A percentile compares a stretch with the other conserved stretches of the same genome.
phyloP scores from a whole-genome alignment of 2,797 vertebrate species.

The Chelmon rostratus region DNA sequence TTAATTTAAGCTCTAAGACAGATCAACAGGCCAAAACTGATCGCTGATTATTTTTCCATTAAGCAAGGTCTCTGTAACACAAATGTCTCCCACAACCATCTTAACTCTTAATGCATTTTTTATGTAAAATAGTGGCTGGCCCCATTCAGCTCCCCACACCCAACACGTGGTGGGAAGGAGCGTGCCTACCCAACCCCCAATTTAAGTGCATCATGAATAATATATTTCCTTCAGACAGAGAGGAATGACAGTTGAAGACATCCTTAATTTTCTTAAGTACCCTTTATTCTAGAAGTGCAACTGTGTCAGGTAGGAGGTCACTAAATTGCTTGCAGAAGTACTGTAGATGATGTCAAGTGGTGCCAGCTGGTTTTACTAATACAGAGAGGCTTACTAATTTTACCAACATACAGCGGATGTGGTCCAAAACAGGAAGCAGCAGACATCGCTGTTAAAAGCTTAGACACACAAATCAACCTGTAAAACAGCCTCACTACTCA shows the following conservation, averaged over 20 bases:
- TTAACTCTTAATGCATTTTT: conserved; percentile 67
- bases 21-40: neutral
- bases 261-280: conserved; percentile 38
- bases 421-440: conserved; percentile 74
- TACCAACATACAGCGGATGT: conserved; percentile 70
- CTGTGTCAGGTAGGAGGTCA: conserved; percentile 1
- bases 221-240: conserved; percentile 56
- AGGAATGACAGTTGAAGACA: conserved; percentile 31
- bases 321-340: conserved; percentile 5
- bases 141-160: conserved; percentile 44
- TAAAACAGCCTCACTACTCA: conserved; percentile 8
- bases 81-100: conserved; percentile 31
- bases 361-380: conserved; percentile 9
- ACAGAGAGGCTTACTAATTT: neutral
- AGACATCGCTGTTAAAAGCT: conserved; percentile 26
- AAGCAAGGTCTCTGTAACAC: conserved; percentile 17
- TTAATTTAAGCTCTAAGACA: neutral
- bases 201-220: conserved; percentile 76
- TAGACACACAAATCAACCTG: conserved; percentile 27
- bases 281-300: conserved; percentile 11
- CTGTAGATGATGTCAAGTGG: neutral
- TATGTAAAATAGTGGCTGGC: conserved; percentile 54
- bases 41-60: neutral
- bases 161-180: conserved; percentile 66
- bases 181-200: conserved; percentile 60